Evolutionary conservation across 2,888 invertebrate genomes (phyloP).

Genomic region (Coronaproctus castanopsis): DNA sequence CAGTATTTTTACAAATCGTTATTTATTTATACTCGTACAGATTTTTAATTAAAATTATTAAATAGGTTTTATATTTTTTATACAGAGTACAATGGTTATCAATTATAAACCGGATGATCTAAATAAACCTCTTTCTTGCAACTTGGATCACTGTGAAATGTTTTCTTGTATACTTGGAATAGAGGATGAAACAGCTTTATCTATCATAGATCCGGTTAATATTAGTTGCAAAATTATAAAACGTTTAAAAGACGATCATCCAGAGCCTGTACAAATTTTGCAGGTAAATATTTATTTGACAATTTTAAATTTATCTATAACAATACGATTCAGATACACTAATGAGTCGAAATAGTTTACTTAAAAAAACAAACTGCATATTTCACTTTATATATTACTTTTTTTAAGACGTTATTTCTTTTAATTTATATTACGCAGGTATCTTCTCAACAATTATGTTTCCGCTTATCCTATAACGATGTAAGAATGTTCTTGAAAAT

Average conservation of each 20-base stretch:
- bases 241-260: conserved; percentile 12
- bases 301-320: too few species aligned
- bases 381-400: too few species aligned
- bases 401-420: too few species aligned
- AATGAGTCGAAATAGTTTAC: too few species aligned
- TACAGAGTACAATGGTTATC: conserved; percentile 66
- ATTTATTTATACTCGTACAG: too few species aligned
- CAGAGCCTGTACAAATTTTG: conserved; percentile 26
- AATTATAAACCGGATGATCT: conserved; percentile 47
- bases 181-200: conserved; percentile 81
- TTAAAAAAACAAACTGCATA: too few species aligned
- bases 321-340: too few species aligned
- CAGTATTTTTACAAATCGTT: too few species aligned
- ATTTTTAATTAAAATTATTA: too few species aligned
- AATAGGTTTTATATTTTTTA: conserved; percentile 18
- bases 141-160: conserved; percentile 73
- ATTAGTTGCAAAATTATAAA: conserved; percentile 44
- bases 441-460: conserved; percentile 38
- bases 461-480: conserved; percentile 81
- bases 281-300: conserved; percentile 24
- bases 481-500: conserved; percentile 78
- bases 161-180: conserved; percentile 77
- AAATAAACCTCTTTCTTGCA: conserved; percentile 62
- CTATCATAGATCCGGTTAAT: conserved; percentile 83
- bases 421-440: conserved; percentile 24